phyloP scores from a whole-genome alignment of 1,140 invertebrate species.

The Drosophila neocordata region DNA sequence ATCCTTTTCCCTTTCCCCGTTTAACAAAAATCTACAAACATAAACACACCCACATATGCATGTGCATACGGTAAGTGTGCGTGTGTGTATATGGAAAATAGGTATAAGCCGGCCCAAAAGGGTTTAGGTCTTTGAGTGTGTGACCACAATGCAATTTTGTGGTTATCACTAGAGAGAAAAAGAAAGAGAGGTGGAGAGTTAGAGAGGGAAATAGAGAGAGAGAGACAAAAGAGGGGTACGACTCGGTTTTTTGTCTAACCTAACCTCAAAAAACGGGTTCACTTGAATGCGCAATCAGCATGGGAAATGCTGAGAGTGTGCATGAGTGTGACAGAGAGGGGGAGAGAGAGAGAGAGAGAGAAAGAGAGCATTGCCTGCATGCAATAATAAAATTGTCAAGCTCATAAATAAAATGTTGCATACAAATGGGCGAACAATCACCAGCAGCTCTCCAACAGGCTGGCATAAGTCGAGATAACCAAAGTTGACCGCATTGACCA shows the following conservation, averaged over 20 bases:
- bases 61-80: background rate
- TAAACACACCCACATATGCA: slow-evolving; percentile 2
- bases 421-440: slow-evolving; percentile 35
- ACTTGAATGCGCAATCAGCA: slow-evolving; percentile 53
- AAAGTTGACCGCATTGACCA: slow-evolving; percentile 40
- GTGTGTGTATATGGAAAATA: slow-evolving; percentile 38
- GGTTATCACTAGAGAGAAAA: slow-evolving; percentile 37
- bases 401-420: slow-evolving; percentile 50
- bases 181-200: slow-evolving; percentile 3
- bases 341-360: background rate
- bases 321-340: slow-evolving; percentile 19
- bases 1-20: slow-evolving; percentile 16
- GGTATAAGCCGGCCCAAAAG: slow-evolving; percentile 17
- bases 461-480: slow-evolving; percentile 29
- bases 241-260: slow-evolving; percentile 16
- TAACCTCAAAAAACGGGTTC: slow-evolving; percentile 6
- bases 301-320: slow-evolving; percentile 3
- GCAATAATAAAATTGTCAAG: slow-evolving; percentile 51
- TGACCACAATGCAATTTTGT: slow-evolving; percentile 60
- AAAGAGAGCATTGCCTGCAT: background rate
- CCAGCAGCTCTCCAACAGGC: slow-evolving; percentile 3
- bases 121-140: slow-evolving; percentile 22
- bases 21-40: background rate
- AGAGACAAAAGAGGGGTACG: background rate
- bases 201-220: slow-evolving; percentile 2